Percentiles rank a stretch among this genome's conserved stretches.
These are phyloP conservation scores for Mnemiopsis leidyi DNA, from an alignment of 37 sponge, comb jelly and placozoan species.

Conservation along the genomic window DNA sequence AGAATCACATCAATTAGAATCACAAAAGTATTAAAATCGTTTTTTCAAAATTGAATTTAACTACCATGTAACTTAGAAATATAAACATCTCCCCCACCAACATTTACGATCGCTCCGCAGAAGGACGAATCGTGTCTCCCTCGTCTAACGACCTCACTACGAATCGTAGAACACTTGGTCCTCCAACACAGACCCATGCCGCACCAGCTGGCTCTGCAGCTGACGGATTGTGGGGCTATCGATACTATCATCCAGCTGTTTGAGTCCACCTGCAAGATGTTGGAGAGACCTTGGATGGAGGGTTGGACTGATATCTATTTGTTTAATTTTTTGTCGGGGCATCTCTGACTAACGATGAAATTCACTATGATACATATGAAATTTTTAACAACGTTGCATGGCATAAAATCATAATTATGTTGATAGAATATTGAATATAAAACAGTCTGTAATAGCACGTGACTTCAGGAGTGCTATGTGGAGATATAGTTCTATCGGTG, in stretches of 20 bases:
- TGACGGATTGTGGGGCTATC: slow-evolving; percentile 53
- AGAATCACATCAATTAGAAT: too few species aligned
- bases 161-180: slow-evolving; percentile 40
- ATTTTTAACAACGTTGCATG: too few species aligned
- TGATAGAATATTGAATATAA: too few species aligned
- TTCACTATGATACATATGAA: too few species aligned
- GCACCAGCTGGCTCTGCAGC: slow-evolving; percentile 34
- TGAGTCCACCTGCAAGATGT: slow-evolving; percentile 41
- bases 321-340: too few species aligned
- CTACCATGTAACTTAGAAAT: background rate
- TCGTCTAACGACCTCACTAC: slow-evolving; percentile 22
- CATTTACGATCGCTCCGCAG: too few species aligned
- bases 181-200: slow-evolving; percentile 19
- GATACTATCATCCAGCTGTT: slow-evolving; percentile 65
- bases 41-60: background rate
- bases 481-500: slow-evolving; percentile 24
- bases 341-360: too few species aligned
- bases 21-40: background rate
- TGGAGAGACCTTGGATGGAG: slow-evolving; percentile 59
- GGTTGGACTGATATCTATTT: background rate
- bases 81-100: background rate
- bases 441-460: too few species aligned
- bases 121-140: slow-evolving; percentile 41
- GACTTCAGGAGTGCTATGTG: slow-evolving; percentile 49
- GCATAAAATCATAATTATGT: too few species aligned